A percentile compares a stretch with the other conserved stretches of the same genome.
phyloP scores from a whole-genome alignment of 2,797 vertebrate species.

The Lithobates sylvaticus region DNA sequence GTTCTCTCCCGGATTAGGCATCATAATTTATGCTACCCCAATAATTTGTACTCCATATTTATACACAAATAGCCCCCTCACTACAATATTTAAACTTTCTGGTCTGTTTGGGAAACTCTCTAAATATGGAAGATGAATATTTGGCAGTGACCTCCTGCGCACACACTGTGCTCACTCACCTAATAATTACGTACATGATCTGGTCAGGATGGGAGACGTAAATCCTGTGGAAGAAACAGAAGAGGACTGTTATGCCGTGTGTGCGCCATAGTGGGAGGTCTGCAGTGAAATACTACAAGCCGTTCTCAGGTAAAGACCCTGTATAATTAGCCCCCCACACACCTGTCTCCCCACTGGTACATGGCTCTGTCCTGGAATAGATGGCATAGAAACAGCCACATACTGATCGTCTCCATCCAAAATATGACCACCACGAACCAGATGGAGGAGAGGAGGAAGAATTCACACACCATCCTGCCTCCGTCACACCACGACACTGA shows the following conservation, averaged over 20 bases:
- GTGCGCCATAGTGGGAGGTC: neutral
- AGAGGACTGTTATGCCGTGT: neutral
- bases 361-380: constrained; percentile 79
- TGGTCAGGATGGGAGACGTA: constrained; percentile 79
- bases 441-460: constrained; percentile 79
- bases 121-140: neutral
- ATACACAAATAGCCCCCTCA: neutral
- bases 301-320: too few relatives aligned
- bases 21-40: too few relatives aligned
- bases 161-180: constrained; percentile 65
- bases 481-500: neutral
- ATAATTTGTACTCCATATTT: neutral
- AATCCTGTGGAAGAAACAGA: constrained; percentile 67
- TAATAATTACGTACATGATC: constrained; percentile 79
- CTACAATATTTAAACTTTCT: neutral
- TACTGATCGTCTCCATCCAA: constrained; percentile 84
- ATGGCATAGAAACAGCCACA: constrained; percentile 84
- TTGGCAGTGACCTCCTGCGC: neutral
- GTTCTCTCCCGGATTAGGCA: too few relatives aligned
- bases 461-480: constrained; percentile 81
- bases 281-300: neutral
- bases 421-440: constrained; percentile 86
- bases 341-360: constrained; percentile 81
- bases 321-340: constrained; percentile 39
- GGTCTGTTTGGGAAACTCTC: neutral